A percentile compares a stretch with the other conserved stretches of the same genome.
phyloP scores from a whole-genome alignment of 1,140 invertebrate genomes.

The Drosophila arizonae region DNA sequence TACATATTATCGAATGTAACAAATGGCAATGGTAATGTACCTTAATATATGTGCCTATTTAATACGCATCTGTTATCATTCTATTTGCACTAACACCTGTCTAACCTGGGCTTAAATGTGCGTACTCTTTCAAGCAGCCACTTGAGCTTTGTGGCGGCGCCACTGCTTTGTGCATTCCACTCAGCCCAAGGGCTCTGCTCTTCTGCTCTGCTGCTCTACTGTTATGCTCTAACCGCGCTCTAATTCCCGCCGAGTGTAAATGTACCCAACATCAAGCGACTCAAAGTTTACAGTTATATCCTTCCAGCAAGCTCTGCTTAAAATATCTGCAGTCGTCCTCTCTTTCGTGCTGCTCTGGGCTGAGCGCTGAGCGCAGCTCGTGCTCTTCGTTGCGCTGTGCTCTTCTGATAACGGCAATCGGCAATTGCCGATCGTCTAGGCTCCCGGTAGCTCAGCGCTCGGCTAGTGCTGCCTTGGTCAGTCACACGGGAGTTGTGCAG shows the following conservation, averaged over 20 bases:
- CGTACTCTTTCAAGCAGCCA: constrained; percentile 27
- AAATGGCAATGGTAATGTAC: neutral
- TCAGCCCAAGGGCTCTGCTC: constrained; percentile 30
- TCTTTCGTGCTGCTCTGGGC: neutral
- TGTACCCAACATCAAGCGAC: neutral
- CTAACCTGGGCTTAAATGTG: constrained; percentile 21
- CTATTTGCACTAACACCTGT: neutral
- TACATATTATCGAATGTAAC: neutral
- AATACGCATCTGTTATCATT: neutral
- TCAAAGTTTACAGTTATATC: neutral
- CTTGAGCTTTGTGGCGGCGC: constrained; percentile 34
- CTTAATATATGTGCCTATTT: neutral
- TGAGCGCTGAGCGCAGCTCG: constrained; percentile 1
- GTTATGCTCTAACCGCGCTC: constrained; percentile 19
- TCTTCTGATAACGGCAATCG: constrained; percentile 43
- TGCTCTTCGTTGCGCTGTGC: neutral
- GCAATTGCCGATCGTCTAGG: constrained; percentile 18
- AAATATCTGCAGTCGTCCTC: neutral
- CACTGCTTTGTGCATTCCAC: constrained; percentile 17
- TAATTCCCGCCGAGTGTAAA: constrained; percentile 17
- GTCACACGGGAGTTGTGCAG: constrained; percentile 68
- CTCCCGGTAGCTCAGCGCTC: constrained; percentile 5
- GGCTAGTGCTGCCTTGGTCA: constrained; percentile 40
- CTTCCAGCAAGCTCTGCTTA: neutral
- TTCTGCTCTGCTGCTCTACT: constrained; percentile 7